Evolutionary conservation across 2,888 invertebrate genomes (phyloP), one percentile per base, ranked within the genome.

Genomic region (Megastigmus dorsalis): DNA sequence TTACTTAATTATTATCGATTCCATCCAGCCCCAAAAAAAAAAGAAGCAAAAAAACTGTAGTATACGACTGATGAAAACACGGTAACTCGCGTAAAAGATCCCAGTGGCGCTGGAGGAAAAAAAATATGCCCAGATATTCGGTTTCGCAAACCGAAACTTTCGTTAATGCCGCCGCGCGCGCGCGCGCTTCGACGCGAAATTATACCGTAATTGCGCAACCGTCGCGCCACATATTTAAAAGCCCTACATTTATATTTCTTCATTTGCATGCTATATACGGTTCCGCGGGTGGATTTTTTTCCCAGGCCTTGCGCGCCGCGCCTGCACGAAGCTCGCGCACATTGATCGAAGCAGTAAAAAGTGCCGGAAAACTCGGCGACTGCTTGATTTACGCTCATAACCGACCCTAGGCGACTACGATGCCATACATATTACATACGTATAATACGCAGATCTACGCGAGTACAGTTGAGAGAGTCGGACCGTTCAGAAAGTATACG

Each of bases 301-400:
- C 50, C 59, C 38, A 59, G 7, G 15, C n/a, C 7, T 43, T 41
- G n/a, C n/a, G n/a, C 28, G 15, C 43, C 59, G 10, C 59, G 28
- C 15, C n/a, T 9, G 38, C 33, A 33, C 50, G 41, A 0, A 43
- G 23, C 28, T 9, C 45, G 10, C n/a, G 15, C 7, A 50, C 28
- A 38, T 50, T 69, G 54, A 69, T 69, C 33, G 33, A 70, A 62
- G 60, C 15, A 6, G 60, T 60, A 62, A 54, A 50, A 65, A 50
- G 30, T 72, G 65, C 63, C 65, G 65, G 65, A 72, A 72, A 67
- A 30, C 59, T 18, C 6, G 18, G 3, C n/a, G 10, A 2, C 7
- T 4, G 18, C 18, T 62, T 71, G 71, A 71, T 71, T 71, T 71
- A 71, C 50, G 48, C 48, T 48, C 28, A 38, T 45, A 38, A 48